A percentile compares a stretch with the other conserved stretches of the same genome.
These are phyloP conservation scores for Gymnoscelis rufifasciata DNA, from an alignment of 2,888 invertebrate species.

Conservation along the genomic window DNA sequence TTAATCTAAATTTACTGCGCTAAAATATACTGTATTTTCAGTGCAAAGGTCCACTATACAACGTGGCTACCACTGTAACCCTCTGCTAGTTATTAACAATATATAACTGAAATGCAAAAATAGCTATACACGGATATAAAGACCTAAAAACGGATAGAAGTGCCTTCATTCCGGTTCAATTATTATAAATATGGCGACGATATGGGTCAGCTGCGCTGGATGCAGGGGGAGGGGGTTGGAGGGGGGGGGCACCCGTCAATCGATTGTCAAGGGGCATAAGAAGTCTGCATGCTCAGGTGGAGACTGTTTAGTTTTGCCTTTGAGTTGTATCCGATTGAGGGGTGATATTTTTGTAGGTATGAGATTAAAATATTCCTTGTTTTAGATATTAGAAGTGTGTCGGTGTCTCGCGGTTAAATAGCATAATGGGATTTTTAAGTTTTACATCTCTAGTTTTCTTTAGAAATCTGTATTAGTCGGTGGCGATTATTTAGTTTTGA, in stretches of 20 bases:
- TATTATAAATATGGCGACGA: conserved; percentile 76
- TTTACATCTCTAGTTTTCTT: no score
- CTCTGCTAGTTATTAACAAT: neutral
- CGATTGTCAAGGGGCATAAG: conserved; percentile 76
- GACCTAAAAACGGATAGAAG: neutral
- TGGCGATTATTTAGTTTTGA: no score
- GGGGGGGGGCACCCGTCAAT: conserved; percentile 71
- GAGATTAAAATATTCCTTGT: no score
- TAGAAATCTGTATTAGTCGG: no score
- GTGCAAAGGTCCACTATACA: no score
- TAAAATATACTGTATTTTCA: no score
- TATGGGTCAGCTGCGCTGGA: conserved; percentile 65
- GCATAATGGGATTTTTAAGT: no score
- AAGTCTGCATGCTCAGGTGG: conserved; percentile 38
- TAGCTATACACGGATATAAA: neutral
- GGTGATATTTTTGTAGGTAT: neutral
- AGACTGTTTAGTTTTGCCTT: conserved; percentile 13
- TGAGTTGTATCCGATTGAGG: neutral
- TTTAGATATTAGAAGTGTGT: no score
- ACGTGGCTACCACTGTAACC: no score
- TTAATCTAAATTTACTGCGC: no score
- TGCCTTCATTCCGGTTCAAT: conserved; percentile 54
- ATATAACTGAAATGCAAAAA: neutral
- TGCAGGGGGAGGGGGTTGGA: conserved; percentile 31
- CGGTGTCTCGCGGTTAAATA: no score